Conservation (phyloP, 2,797 vertebrate species). For the Columba guinea region DNA sequence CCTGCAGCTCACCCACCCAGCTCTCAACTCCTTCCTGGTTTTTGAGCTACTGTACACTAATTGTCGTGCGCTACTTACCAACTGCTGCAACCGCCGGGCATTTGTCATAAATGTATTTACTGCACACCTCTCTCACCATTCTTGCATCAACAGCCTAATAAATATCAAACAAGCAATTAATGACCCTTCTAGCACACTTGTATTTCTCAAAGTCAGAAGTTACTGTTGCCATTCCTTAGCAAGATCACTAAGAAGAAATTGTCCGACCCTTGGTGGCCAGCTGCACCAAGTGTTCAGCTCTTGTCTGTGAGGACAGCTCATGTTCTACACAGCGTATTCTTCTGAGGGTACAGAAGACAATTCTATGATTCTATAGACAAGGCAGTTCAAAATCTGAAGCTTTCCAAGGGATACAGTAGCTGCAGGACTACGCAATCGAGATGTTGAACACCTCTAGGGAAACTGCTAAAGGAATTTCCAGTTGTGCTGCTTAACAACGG, state of each 20-base stretch:
- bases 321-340: not conserved
- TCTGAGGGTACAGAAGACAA: not conserved
- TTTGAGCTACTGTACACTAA: not conserved
- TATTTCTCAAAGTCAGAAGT: not conserved
- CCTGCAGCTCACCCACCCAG: not conserved
- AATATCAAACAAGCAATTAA: not conserved
- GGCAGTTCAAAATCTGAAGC: not conserved
- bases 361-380: no score
- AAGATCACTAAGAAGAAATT: not conserved
- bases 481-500: not conserved
- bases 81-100: slow-evolving; percentile 91
- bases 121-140: slow-evolving; percentile 87
- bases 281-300: not conserved
- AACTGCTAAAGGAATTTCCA: not conserved
- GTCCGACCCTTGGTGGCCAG: not conserved
- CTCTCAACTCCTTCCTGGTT: not conserved
- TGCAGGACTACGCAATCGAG: not conserved
- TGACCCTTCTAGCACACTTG: not conserved
- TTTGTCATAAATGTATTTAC: slow-evolving; percentile 95
- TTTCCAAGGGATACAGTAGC: not conserved
- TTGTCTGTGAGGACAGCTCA: not conserved
- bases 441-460: not conserved
- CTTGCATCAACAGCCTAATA: slow-evolving; percentile 87
- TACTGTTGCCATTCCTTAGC: not conserved
- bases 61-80: slow-evolving; percentile 81